These are phyloP conservation scores for Lutraria lutraria DNA, from an alignment of 2,888 invertebrate genomes.

Conservation along the genomic window DNA sequence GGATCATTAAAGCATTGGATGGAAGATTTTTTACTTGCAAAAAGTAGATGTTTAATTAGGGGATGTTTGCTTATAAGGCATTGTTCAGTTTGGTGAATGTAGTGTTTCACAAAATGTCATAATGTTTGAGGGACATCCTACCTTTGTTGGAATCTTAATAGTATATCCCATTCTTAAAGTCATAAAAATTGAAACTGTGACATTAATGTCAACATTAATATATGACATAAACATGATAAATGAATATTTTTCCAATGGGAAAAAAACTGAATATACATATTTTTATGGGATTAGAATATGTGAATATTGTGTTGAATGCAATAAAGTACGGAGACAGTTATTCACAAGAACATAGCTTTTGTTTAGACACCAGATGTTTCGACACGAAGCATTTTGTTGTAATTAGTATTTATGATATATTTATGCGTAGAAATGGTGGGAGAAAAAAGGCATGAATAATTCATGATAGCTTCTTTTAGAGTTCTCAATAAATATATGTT, in stretches of 20 bases:
- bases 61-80: no score
- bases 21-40: no score
- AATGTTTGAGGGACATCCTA: no score
- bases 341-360: neutral
- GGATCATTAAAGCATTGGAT: no score
- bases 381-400: neutral
- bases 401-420: neutral
- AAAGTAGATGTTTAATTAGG: no score
- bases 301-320: neutral
- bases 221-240: neutral
- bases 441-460: conserved; percentile 15
- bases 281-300: neutral
- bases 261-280: neutral
- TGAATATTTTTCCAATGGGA: neutral
- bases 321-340: neutral
- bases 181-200: neutral
- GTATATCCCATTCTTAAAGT: no score
- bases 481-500: neutral
- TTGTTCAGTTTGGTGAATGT: no score
- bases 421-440: neutral
- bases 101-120: no score
- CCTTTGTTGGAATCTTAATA: no score
- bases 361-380: neutral
- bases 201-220: neutral
- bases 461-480: neutral